Evolutionary conservation across 1,140 invertebrate species (phyloP).

Genomic region (Scaptomyza graminum): DNA sequence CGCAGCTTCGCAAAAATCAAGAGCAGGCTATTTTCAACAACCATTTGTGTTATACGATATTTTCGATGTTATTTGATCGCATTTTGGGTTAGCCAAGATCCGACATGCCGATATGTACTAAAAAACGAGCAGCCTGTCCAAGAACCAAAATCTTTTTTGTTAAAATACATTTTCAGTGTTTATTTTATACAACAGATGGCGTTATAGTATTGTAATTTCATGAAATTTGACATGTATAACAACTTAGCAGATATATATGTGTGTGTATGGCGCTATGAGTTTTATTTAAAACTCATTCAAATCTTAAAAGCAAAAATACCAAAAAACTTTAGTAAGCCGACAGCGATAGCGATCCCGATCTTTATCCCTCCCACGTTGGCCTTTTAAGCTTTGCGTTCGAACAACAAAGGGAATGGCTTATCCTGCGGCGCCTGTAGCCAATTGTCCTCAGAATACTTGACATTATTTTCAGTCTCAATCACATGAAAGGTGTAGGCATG

Average conservation of each 20-base stretch:
- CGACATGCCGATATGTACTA: not conserved
- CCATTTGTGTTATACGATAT: not conserved
- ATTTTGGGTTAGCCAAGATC: not conserved
- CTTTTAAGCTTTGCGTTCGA: conserved; percentile 83
- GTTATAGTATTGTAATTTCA: conserved; percentile 21
- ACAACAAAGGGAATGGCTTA: conserved; percentile 87
- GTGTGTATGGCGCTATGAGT: conserved; percentile 30
- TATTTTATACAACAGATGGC: not conserved
- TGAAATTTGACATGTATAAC: conserved; percentile 48
- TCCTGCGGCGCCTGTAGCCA: conserved; percentile 90
- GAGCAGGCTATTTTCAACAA: too few species aligned
- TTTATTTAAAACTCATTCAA: conserved; percentile 36
- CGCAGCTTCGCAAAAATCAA: too few species aligned
- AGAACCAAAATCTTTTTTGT: not conserved
- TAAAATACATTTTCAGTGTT: not conserved
- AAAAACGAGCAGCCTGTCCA: not conserved
- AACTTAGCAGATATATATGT: conserved; percentile 27
- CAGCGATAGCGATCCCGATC: conserved; percentile 10
- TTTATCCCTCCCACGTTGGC: conserved; percentile 7
- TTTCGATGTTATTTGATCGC: conserved; percentile 5
- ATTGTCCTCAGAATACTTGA: conserved; percentile 91
- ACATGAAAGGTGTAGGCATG: conserved; percentile 98
- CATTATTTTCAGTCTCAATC: conserved; percentile 90
- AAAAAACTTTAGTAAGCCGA: conserved; percentile 22
- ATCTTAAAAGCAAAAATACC: conserved; percentile 70